phyloP scores from a whole-genome alignment of 1,140 invertebrate genomes.

The Nasonia giraulti region DNA sequence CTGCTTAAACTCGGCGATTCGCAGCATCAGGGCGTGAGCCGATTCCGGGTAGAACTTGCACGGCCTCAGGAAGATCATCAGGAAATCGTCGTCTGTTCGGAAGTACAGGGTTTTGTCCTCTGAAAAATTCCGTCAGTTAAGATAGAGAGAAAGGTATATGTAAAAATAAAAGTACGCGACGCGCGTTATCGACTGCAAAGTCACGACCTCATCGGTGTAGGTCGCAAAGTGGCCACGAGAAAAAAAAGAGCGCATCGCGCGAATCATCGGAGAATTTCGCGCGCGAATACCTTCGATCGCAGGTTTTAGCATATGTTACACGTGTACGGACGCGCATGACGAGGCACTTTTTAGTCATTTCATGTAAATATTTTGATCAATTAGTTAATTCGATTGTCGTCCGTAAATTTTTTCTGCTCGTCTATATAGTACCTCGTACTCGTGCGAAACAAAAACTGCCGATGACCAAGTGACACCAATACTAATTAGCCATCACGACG shows the following conservation, averaged over 20 bases:
- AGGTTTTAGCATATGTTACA: neutral
- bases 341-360: too few relatives aligned
- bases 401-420: too few relatives aligned
- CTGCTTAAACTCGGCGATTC: conserved; percentile 82
- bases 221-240: too few relatives aligned
- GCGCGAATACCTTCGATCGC: neutral
- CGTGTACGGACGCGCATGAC: neutral
- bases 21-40: conserved; percentile 83
- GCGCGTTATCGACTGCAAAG: neutral
- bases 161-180: too few relatives aligned
- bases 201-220: neutral
- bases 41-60: conserved; percentile 88
- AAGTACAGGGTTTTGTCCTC: conserved; percentile 78
- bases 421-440: too few relatives aligned
- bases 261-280: conserved; percentile 19
- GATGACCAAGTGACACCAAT: too few relatives aligned
- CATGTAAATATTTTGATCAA: too few relatives aligned
- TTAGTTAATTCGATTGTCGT: too few relatives aligned
- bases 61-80: conserved; percentile 84
- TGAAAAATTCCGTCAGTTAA: conserved; percentile 50
- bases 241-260: neutral
- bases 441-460: too few relatives aligned
- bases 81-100: conserved; percentile 82
- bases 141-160: neutral
- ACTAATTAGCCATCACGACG: too few relatives aligned